Conservation (phyloP, 1,140 invertebrate species). For the Coelopa frigida region DNA sequence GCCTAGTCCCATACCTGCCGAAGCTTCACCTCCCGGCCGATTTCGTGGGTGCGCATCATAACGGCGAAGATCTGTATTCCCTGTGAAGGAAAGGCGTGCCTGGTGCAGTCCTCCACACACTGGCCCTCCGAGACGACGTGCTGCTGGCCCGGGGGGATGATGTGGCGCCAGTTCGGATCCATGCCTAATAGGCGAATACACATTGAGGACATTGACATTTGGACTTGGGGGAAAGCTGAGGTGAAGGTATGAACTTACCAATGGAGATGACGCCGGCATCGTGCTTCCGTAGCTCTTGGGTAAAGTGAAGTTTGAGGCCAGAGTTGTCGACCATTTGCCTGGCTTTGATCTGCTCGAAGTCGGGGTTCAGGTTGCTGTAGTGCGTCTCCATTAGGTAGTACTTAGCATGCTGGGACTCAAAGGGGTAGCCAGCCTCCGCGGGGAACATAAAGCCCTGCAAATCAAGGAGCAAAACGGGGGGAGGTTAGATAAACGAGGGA, state of each 20-base stretch:
- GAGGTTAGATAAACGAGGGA: neutral
- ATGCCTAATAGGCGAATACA: conserved; percentile 39
- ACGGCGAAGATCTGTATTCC: conserved; percentile 61
- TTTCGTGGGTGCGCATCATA: conserved; percentile 57
- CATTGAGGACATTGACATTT: neutral
- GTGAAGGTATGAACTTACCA: conserved; percentile 35
- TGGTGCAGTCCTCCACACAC: conserved; percentile 56
- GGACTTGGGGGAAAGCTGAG: neutral
- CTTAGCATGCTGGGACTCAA: conserved; percentile 50
- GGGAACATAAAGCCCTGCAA: conserved; percentile 57
- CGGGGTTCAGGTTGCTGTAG: conserved; percentile 46
- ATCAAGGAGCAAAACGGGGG: neutral
- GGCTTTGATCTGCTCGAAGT: conserved; percentile 29
- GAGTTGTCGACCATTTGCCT: conserved; percentile 49
- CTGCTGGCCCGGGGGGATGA: conserved; percentile 57
- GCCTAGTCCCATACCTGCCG: conserved; percentile 48
- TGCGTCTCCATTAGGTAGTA: conserved; percentile 60
- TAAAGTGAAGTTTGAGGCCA: conserved; percentile 55
- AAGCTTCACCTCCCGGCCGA: conserved; percentile 52
- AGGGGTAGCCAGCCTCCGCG: conserved; percentile 55
- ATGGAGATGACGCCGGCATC: conserved; percentile 55
- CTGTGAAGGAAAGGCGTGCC: conserved; percentile 49
- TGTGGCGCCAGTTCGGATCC: conserved; percentile 61
- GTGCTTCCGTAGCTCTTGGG: conserved; percentile 51
- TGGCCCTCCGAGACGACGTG: conserved; percentile 58